Evolutionary conservation across 2,888 invertebrate genomes (phyloP), one percentile per base, ranked within the genome.

Genomic region (Xestia xanthographa): DNA sequence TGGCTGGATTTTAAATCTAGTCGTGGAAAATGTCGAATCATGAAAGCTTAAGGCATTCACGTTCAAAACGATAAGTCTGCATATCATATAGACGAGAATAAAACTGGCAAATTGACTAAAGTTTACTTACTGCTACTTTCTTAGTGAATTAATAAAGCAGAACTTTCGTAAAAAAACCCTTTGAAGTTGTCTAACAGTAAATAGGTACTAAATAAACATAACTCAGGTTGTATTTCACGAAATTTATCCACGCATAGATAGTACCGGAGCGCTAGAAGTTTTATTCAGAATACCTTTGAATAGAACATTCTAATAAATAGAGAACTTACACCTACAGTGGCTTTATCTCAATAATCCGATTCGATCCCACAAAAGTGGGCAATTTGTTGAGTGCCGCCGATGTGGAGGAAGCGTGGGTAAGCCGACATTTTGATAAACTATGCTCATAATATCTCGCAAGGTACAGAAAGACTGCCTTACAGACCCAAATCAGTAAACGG

Each of bases 401-500:
- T 92, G 91, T 87, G 89, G 81, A 89, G 89, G 89, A 88, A 87
- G 90, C 90, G 89, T 88, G 75, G 90, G 86, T 88, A 89, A 91
- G 88, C 90, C 90, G 93, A 91, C 92, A 89, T 91, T 94, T 94
- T 94, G 94, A 94, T 93, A 94, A 93, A 94, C 94, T 94, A 92
- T 91, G 88, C 88, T 90, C 92, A 91, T 94, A 93, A 94, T 92
- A 92, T 93, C 92, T 90, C 86, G 85, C 89, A 89, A 79, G 88
- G 68, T 77, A 78, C 75, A 63, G 63, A 63, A 63, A 41, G 41
- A 86, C 72, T 75, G 72, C 86, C 85, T 87, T 82, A 81, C 82
- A 71, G 81, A 85, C 78, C 71, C 80, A 76, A 71, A 83, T 87
- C 81, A 74, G 88, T 77, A 87, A 62, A 75, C 90, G 69, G 82